Base-by-base conservation (phyloP, 2,113 vertebrate species). In the Strigops habroptila region DNA sequence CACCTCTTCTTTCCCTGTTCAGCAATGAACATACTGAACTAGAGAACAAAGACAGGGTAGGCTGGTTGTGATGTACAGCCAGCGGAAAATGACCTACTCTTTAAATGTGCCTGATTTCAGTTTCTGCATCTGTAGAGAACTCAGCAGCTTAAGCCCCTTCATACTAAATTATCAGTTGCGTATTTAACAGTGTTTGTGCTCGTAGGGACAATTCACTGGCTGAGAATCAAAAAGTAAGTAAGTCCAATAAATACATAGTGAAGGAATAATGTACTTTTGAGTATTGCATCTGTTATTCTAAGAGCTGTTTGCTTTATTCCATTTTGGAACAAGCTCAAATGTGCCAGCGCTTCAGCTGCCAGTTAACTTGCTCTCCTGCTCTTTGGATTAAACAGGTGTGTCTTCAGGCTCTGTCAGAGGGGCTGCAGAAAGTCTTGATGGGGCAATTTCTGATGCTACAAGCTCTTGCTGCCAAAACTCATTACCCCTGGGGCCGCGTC, bases 401-500 rank as follows among this genome's bases (percentile, higher is more conserved):
- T 67, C 51, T 52, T 44, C 39, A 35, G 41, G 33, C 35, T 55
- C 43, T 76, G 71, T 8, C 46, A 51, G 25, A 49, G 22, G 22
- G 77, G 44, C 73, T 65, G 53, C 65, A 91, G 60, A 39, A 76
- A 74, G 60, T 35, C 41, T 39, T 43, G 30, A 39, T 0, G 8
- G 53, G 49, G 25, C 35, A 55, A 23, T 60, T n/a, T 24, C 27
- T 0, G 1, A 49, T 5, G 28, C 49, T 55, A 31, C 3, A 48
- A 86, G 30, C 33, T 69, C 60, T 41, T 51, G 82, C 33, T 91
- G 74, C 64, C 55, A 41, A 17, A 84, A 62, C 44, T 9, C 52
- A 9, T 33, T n/a, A 53, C 27, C 17, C 7, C 15, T 48, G n/a
- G 37, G 64, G 28, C 25, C 1, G 3, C 25, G 41, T 14, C 27